Base-by-base conservation (phyloP, 23 tunicate genomes). In the Halocynthia aurantium region DNA sequence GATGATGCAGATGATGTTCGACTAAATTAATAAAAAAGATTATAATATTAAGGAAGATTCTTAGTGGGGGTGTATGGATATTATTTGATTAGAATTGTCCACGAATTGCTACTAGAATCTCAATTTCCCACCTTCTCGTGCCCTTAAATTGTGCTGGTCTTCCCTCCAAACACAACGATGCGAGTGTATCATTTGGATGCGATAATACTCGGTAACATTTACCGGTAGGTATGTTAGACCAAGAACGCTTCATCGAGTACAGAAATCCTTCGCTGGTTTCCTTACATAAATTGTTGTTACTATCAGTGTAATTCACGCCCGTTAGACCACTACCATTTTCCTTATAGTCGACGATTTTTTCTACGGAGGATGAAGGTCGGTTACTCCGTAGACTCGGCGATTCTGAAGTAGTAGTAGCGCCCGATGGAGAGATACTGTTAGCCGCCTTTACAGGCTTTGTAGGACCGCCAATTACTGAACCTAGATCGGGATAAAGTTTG, bases 141-240 rank as follows among this genome's bases (percentile, higher is more conserved):
- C 78, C 55, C 5, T 31, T 31, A 31, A 64, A 74, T 67, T 49
- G 72, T 56, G 78, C 78, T 21, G 62, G 56, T n/a, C 78, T 74
- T 54, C 78, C 78, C 63, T 74, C 78, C 78, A 74, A 54, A 49
- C 69, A 74, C 19, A 74, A 56, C 21, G 78, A 74, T 0, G 78
- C 78, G 10, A 74, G 56, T 10, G 78, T 56, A 54, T 74, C 78
- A 44, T 74, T 74, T 18, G 78, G 63, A 49, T 54, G 56, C 0
- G 78, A 74, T 11, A 49, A 19, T 19, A 74, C 63, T 52, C 78
- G 62, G 10, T 54, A 54, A 10, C 50, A 74, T n/a, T 54, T 53
- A 2, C 78, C 78, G 1, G 78, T 54, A 5, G 78, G 78, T 51
- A 74, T 56, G 31, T 74, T 74, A 22, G 78, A 74, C 78, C 78